A percentile compares a stretch with the other conserved stretches of the same genome.
Evolutionary conservation across 2,113 vertebrate species (phyloP).

Genomic region (Lathamus discolor): DNA sequence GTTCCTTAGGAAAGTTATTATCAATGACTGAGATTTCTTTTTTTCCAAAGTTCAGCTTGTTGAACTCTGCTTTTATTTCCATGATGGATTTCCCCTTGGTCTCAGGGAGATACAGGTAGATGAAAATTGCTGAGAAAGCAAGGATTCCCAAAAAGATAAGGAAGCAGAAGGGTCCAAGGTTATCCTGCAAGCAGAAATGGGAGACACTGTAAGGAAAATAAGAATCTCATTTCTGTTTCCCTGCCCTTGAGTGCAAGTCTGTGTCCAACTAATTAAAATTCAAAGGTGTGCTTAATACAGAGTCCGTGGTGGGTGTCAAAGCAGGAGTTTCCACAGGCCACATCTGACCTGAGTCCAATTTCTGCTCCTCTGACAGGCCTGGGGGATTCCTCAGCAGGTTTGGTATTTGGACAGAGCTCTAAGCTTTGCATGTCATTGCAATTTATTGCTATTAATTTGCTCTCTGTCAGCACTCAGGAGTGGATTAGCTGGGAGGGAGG

Average conservation of each 20-base stretch:
- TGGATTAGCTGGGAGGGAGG: neutral
- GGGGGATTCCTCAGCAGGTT: neutral
- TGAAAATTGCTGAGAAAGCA: constrained; percentile 58
- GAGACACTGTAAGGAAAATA: neutral
- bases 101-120: constrained; percentile 79
- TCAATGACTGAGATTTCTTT: neutral
- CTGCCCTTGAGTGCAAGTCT: neutral
- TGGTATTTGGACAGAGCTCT: neutral
- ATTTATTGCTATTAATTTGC: neutral
- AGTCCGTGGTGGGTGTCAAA: neutral
- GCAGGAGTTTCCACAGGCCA: neutral
- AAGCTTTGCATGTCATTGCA: neutral
- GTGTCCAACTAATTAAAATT: neutral
- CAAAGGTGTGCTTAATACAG: neutral
- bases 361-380: neutral
- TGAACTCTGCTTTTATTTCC: constrained; percentile 82
- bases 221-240: neutral
- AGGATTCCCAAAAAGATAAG: constrained; percentile 81
- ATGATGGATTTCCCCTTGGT: constrained; percentile 78
- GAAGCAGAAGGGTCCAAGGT: constrained; percentile 81
- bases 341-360: neutral
- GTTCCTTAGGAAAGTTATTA: constrained; percentile 24
- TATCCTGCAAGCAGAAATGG: constrained; percentile 68
- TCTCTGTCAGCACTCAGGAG: neutral
- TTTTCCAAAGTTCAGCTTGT: constrained; percentile 77